Conservation (phyloP, 2,797 vertebrate genomes). For the Monodelphis domestica region DNA sequence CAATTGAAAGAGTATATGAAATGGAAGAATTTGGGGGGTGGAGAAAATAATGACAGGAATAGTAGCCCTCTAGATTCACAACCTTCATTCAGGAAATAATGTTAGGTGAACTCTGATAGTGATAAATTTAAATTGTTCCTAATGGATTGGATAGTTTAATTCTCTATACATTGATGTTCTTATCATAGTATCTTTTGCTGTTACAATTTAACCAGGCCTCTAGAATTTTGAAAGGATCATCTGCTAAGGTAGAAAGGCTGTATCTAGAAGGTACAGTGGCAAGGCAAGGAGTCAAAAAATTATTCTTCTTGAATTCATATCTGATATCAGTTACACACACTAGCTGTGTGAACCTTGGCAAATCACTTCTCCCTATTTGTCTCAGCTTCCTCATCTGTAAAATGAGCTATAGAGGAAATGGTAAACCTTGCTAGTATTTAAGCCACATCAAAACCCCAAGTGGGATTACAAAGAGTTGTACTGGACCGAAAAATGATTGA, state of each 20-base stretch:
- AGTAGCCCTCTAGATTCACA: constrained; percentile 42
- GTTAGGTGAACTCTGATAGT: constrained; percentile 17
- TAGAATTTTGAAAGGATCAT: background rate
- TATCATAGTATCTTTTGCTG: background rate
- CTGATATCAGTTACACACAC: background rate
- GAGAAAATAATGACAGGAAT: background rate
- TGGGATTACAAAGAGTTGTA: background rate
- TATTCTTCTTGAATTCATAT: background rate
- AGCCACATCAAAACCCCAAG: background rate
- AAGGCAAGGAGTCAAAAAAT: background rate
- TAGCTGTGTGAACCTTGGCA: background rate
- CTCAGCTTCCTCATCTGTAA: background rate
- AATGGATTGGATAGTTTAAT: background rate
- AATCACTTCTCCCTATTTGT: background rate
- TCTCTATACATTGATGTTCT: background rate
- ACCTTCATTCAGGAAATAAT: constrained; percentile 42
- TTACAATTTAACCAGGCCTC: background rate
- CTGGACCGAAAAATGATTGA: background rate
- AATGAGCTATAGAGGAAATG: background rate
- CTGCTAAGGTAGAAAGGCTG: background rate
- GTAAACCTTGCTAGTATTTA: background rate
- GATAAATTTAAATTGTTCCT: constrained; percentile 14
- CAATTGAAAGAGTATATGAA: constrained; percentile 64
- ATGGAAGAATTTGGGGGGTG: constrained; percentile 9
- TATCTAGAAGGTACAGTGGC: background rate